Base-by-base conservation (phyloP, 37 sponge, comb jelly and placozoan genomes). In the Theonella swinhoei region DNA sequence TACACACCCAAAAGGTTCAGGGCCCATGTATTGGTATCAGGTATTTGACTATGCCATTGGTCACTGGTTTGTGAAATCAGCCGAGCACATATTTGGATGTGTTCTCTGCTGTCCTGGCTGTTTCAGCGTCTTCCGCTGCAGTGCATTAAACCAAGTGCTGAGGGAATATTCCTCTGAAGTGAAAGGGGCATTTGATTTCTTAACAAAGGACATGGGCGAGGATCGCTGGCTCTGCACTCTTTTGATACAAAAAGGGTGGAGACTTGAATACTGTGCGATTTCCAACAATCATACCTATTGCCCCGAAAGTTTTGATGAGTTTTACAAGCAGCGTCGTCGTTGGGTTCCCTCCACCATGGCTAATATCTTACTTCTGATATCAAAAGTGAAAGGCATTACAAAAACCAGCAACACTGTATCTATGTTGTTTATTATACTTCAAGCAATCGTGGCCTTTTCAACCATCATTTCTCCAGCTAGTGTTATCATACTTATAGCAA, bases 191-290 rank as follows among this genome's bases (percentile, higher is more conserved):
- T 25, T 41, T 2, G 96, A 95, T 68, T 96, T 96, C 83, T 81
- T 96, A 17, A 93, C 80, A 47, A 92, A 96, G 68, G 96, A 96
- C 80, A 96, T 96, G 96, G 96, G 96, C 25, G 96, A 96, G 63
- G 96, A 96, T 71, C 86, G 96, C 32, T 96, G 96, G 96, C 86
- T 96, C 34, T 96, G 96, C 64, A 93, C 96, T 20, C 94, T 96
- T n/a, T 66, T 96, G 72, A 81, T 96, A 22, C 69, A 96, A 77
- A 75, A 86, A 22, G 91, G 96, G 0, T 91, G 93, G 96, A 75
- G 94, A 32, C 84, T 96, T 4, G 91, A 90, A 22, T 96, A 93
- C 63, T 88, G 87, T 81, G 96, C 94, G n/a, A 80, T 85, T 1
- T 86, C 96, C 0, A 83, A 96, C 64, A 82, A 89, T 78, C 29